Conservation (phyloP, 2,888 invertebrate genomes). For the Phortica magna region DNA sequence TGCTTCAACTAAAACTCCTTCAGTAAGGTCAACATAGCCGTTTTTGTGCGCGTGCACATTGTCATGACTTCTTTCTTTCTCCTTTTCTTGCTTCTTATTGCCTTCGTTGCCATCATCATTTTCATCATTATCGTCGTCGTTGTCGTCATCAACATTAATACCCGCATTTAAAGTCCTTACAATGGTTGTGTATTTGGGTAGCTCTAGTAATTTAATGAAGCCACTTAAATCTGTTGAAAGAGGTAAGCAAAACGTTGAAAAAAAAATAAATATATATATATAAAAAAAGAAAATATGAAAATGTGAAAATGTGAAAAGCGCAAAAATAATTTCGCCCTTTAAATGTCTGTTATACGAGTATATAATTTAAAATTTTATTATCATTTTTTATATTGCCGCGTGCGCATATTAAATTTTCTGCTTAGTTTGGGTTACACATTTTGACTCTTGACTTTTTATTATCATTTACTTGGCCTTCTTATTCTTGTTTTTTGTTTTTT, state of each 20-base stretch:
- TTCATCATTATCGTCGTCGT: conserved; percentile 50
- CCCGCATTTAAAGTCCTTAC: conserved; percentile 75
- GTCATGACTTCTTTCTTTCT: neutral
- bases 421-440: no score
- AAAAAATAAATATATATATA: neutral
- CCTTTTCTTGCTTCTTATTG: conserved; percentile 28
- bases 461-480: no score
- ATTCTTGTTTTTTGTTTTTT: no score
- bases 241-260: neutral
- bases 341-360: no score
- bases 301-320: neutral
- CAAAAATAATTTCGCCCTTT: neutral
- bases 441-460: no score
- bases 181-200: conserved; percentile 75
- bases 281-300: neutral
- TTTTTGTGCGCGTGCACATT: conserved; percentile 12
- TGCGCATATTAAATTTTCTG: no score
- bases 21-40: conserved; percentile 61
- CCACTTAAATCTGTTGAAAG: conserved; percentile 74
- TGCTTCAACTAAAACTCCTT: conserved; percentile 52
- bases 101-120: neutral
- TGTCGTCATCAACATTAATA: conserved; percentile 64
- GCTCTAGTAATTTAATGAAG: conserved; percentile 76
- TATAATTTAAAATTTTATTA: no score
- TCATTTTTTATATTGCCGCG: no score